Conservation (phyloP, 2,113 vertebrate species). For the Tapirus terrestris region DNA sequence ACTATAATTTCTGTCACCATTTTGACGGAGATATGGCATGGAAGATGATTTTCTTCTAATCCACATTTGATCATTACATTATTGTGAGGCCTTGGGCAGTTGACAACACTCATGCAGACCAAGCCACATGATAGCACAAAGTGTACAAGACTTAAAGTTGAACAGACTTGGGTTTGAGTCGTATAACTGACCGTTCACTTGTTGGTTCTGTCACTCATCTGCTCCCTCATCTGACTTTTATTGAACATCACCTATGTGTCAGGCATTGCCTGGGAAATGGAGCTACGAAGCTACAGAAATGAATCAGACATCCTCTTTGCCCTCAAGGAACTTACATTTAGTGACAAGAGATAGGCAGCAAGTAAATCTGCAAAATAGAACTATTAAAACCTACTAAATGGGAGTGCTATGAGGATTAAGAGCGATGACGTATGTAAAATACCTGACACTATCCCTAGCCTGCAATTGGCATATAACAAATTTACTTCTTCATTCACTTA, state of each 20-base stretch:
- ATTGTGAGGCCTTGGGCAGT: neutral
- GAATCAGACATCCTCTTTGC: neutral
- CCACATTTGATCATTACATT: constrained; percentile 40
- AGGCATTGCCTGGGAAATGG: neutral
- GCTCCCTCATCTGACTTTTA: neutral
- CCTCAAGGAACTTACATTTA: neutral
- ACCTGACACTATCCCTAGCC: neutral
- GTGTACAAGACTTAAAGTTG: neutral
- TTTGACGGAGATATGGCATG: neutral
- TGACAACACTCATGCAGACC: neutral
- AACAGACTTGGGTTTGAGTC: neutral
- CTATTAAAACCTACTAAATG: constrained; percentile 3
- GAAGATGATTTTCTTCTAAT: constrained; percentile 16
- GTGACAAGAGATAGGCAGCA: neutral
- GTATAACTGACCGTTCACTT: neutral
- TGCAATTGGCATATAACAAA: neutral
- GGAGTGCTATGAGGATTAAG: neutral
- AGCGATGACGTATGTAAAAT: neutral
- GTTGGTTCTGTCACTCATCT: neutral
- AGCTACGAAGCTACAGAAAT: constrained; percentile 1
- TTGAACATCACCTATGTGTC: neutral
- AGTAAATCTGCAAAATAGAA: neutral
- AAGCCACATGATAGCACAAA: neutral
- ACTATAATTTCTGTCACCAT: neutral
- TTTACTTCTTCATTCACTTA: constrained; percentile 19